A percentile compares a stretch with the other conserved stretches of the same genome.
Conservation (phyloP, 2,113 vertebrate species). For the Notothenia rossii region DNA sequence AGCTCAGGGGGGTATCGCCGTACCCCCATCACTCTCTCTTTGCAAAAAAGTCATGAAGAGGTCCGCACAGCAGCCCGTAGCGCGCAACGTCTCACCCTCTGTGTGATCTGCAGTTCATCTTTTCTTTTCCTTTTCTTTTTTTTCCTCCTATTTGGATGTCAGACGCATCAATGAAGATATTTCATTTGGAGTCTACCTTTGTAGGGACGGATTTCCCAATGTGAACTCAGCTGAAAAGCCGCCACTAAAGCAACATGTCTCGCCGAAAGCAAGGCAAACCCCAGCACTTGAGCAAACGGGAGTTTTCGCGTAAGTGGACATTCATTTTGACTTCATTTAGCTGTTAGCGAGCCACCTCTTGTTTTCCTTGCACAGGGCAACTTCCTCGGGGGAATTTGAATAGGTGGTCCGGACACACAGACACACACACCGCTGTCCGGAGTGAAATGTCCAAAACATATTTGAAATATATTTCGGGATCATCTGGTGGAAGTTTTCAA, state of each 20-base stretch:
- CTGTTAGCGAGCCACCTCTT: not conserved
- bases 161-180: conserved; percentile 97
- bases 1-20: conserved; percentile 94
- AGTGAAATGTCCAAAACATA: conserved; percentile 28
- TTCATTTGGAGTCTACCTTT: conserved; percentile 93
- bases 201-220: conserved; percentile 84
- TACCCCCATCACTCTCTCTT: conserved; percentile 84
- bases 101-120: conserved; percentile 91
- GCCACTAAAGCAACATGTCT: conserved; percentile 94
- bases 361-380: conserved; percentile 15
- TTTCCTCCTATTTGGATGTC: conserved; percentile 89
- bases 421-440: conserved; percentile 39
- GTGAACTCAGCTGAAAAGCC: conserved; percentile 80
- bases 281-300: conserved; percentile 99
- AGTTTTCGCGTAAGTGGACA: conserved; percentile 98
- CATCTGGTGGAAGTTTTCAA: conserved; percentile 44
- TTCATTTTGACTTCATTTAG: conserved; percentile 69
- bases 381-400: conserved; percentile 41
- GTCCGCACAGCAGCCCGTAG: conserved; percentile 92
- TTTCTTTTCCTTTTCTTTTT: not conserved
- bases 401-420: conserved; percentile 26
- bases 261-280: conserved; percentile 99
- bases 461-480: not conserved
- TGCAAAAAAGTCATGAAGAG: conserved; percentile 92
- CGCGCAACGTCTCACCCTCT: conserved; percentile 89